A percentile compares a stretch with the other conserved stretches of the same genome.
phyloP scores from a whole-genome alignment of 1,140 invertebrate genomes.

The Sinella curviseta region DNA sequence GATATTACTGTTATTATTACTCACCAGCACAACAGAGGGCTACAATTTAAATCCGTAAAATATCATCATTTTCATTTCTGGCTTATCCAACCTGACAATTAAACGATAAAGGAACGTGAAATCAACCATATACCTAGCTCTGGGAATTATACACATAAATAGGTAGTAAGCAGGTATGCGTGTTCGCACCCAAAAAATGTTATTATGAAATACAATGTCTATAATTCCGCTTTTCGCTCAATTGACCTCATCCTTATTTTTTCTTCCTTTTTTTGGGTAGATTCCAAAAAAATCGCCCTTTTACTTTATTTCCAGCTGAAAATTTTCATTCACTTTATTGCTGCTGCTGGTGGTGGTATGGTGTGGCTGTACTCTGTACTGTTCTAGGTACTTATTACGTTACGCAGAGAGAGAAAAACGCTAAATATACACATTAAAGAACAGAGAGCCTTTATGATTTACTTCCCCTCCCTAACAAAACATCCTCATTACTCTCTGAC shows the following conservation, averaged over 20 bases:
- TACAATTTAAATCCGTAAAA: background rate
- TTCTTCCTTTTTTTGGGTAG: constrained; percentile 27
- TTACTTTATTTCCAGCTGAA: too few relatives aligned
- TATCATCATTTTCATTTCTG: background rate
- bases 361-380: background rate
- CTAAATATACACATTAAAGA: constrained; percentile 20
- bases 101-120: background rate
- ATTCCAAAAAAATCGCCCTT: background rate
- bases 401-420: background rate
- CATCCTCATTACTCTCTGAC: constrained; percentile 4
- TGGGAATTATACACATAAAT: background rate
- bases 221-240: constrained; percentile 39
- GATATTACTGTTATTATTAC: background rate
- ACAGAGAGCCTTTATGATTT: constrained; percentile 9
- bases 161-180: background rate
- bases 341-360: too few relatives aligned
- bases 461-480: background rate
- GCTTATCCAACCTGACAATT: constrained; percentile 6
- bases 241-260: constrained; percentile 32
- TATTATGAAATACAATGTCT: background rate
- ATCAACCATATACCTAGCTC: background rate
- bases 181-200: background rate
- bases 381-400: background rate
- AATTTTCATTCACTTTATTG: too few relatives aligned
- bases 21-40: background rate